Evolutionary conservation across 2,113 vertebrate species (phyloP).

Genomic region (Falcunculus frontatus): DNA sequence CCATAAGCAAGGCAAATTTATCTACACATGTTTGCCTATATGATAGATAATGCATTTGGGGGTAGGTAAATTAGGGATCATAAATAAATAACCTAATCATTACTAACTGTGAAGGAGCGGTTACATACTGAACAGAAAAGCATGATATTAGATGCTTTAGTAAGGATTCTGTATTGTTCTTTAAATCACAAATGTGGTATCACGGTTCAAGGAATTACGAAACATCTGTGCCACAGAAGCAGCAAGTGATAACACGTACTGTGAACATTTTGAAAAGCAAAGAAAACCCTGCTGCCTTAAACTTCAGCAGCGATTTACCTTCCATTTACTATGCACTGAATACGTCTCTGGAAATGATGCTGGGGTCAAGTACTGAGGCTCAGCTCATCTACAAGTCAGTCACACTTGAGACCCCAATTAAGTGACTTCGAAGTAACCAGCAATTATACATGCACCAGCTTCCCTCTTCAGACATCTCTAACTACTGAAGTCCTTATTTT

Average conservation of each 20-base stretch:
- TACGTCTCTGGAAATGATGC: background rate
- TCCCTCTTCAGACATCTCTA: background rate
- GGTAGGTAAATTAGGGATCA: background rate
- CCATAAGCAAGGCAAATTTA: background rate
- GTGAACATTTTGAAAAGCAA: background rate
- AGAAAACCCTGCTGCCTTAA: background rate
- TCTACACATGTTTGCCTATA: background rate
- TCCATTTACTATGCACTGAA: background rate
- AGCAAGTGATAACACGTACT: fast-evolving
- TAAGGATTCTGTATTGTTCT: background rate
- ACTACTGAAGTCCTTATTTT: background rate
- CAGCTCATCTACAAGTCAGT: background rate
- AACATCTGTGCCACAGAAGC: background rate
- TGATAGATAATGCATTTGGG: background rate
- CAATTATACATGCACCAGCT: background rate
- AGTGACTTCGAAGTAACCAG: background rate
- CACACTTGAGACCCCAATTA: background rate
- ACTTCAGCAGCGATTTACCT: background rate
- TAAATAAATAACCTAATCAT: background rate
- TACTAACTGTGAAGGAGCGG: background rate
- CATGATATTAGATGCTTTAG: background rate
- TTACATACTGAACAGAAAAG: background rate
- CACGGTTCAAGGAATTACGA: background rate
- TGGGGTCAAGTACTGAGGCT: background rate
- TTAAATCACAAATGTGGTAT: background rate